Evolutionary conservation across 2,113 vertebrate species (phyloP).

Genomic region (Alectura lathami): DNA sequence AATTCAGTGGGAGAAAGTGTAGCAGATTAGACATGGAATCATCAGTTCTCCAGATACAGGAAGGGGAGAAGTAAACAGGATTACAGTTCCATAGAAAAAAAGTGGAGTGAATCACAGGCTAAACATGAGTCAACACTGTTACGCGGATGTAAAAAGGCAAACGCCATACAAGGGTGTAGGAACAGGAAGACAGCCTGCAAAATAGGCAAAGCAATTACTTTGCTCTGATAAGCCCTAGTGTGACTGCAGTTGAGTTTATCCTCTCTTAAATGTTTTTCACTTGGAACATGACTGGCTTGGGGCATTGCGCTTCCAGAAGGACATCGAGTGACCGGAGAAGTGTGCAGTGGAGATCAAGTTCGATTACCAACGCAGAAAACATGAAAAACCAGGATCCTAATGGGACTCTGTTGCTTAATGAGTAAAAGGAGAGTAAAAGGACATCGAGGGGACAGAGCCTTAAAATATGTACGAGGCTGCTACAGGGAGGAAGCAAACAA

Average conservation of each 20-base stretch:
- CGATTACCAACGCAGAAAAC: background rate
- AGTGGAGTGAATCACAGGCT: slow-evolving; percentile 34
- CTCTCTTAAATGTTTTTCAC: background rate
- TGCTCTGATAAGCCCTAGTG: background rate
- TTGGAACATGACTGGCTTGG: background rate
- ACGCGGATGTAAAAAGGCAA: background rate
- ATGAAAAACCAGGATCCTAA: background rate
- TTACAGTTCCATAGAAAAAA: slow-evolving; percentile 26
- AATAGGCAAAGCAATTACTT: background rate
- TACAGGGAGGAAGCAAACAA: background rate
- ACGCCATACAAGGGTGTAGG: background rate
- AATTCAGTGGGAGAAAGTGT: background rate
- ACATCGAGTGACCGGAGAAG: background rate
- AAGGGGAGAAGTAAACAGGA: slow-evolving; percentile 56
- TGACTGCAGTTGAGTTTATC: background rate
- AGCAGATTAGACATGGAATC: background rate
- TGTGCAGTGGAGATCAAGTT: background rate
- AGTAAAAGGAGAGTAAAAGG: background rate
- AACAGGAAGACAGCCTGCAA: background rate
- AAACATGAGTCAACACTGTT: background rate
- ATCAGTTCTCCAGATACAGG: background rate
- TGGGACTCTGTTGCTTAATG: background rate
- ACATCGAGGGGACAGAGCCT: background rate
- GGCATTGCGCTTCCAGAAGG: background rate
- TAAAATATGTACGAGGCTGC: background rate